Conservation (phyloP, 2,113 vertebrate species). For the Cheirogaleus medius region DNA sequence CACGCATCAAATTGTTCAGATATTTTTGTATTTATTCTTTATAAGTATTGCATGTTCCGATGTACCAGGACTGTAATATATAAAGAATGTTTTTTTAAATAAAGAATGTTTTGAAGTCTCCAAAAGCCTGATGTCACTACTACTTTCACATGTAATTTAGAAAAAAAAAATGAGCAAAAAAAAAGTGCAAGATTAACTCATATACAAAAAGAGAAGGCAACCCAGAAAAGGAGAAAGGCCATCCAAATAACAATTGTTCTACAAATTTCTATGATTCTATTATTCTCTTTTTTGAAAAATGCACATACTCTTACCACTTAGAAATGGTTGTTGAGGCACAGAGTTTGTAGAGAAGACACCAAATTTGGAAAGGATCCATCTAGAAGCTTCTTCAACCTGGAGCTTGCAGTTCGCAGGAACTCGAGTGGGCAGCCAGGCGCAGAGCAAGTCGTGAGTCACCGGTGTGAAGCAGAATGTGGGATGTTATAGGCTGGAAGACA, state of each 20-base stretch:
- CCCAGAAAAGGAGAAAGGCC: neutral
- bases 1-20: neutral
- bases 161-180: neutral
- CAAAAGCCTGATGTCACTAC: neutral
- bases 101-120: neutral
- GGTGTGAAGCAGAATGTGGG: slow-evolving; percentile 48
- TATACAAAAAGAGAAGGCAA: neutral
- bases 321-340: slow-evolving; percentile 79
- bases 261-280: neutral
- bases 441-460: neutral
- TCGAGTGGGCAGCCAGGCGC: slow-evolving; percentile 47
- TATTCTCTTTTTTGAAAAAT: neutral
- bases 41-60: neutral
- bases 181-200: neutral
- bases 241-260: neutral
- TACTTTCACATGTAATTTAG: slow-evolving; percentile 24
- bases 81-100: neutral
- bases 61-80: neutral
- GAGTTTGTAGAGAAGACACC: slow-evolving; percentile 54
- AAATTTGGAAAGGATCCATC: slow-evolving; percentile 77
- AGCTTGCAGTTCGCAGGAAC: slow-evolving; percentile 59
- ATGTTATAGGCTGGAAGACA: slow-evolving; percentile 65
- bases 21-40: slow-evolving; percentile 7
- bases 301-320: slow-evolving; percentile 82
- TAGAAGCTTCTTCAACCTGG: slow-evolving; percentile 70